phyloP scores from a whole-genome alignment of 2,797 vertebrate genomes.

The Antrozous pallidus region DNA sequence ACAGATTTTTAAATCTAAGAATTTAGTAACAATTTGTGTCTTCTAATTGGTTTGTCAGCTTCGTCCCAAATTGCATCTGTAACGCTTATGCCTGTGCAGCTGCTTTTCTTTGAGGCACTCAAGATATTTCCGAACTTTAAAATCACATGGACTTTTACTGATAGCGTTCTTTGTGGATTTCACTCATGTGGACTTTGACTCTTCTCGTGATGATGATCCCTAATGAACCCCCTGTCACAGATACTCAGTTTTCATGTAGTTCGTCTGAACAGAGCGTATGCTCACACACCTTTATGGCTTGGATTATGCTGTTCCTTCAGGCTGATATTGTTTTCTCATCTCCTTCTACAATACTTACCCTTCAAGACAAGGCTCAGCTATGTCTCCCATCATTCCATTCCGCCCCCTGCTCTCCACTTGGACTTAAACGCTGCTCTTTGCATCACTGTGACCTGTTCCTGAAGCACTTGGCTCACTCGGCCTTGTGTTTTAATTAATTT shows the following conservation, averaged over 20 bases:
- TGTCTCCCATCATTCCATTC: not conserved
- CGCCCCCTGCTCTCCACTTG: not conserved
- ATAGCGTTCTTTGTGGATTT: not conserved
- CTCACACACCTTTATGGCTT: not conserved
- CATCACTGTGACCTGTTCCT: not conserved
- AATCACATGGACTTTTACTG: not conserved
- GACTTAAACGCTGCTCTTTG: not conserved
- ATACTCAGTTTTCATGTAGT: not conserved
- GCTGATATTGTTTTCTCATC: not conserved
- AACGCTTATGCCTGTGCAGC: not conserved
- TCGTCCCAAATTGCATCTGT: not conserved
- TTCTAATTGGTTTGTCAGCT: not conserved
- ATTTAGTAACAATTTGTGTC: not conserved
- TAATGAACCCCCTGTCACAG: not conserved
- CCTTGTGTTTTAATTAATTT: not conserved
- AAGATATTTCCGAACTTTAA: constrained; percentile 28
- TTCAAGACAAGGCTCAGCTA: not conserved
- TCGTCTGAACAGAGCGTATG: not conserved
- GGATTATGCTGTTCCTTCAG: not conserved
- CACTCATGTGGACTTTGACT: not conserved
- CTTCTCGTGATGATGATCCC: not conserved
- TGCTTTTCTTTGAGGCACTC: not conserved
- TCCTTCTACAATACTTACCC: not conserved
- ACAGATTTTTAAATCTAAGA: not conserved
- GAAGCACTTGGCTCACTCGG: not conserved